Evolutionary conservation across 2,888 invertebrate genomes (phyloP), one percentile per base, ranked within the genome.

Genomic region (Mimas tiliae): DNA sequence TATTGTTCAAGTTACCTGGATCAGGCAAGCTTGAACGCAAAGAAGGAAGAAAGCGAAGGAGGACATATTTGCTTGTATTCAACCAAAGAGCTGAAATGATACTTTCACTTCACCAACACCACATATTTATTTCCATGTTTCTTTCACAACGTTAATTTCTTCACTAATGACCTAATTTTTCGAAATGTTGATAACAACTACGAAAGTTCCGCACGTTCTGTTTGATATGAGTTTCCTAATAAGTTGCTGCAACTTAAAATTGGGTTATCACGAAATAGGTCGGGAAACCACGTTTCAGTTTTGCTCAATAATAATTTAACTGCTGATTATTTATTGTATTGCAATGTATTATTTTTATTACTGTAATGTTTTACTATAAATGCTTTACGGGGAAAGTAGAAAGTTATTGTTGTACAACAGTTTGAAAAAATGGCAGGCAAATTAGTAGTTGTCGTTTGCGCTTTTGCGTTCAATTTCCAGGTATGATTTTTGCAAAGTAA

Each of bases 391-490:
- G 19, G 48, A 63, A 63, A 50, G 48, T 48, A 48, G 48, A 48
- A 47, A 63, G 48, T 48, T 63, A 48, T 50, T 48, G 16, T 63
- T 48, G 27, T 47, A 48, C 47, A 33, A 48, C 48, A 63, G 47
- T 16, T 51, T 64, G 38, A 12, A 45, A 66, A 53, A 53, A 82
- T 82, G 80, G 72, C 74, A 47, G 68, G 71, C 63, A 80, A 78
- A 68, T 65, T 71, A 48, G 69, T 77, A 33, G 58, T 77, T n/a
- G 66, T 72, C 16, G 65, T 79, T 68, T 81, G 79, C 72, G 76
- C 77, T 47, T 75, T 75, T 64, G 77, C 77, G 33, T 70, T 80
- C 21, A 58, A 78, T 55, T 70, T 74, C 50, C 78, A 81, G 75
- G 81, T 82, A 67, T 63, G 63, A 55, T 33, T 21, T 42, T 62